These are phyloP conservation scores for Spisula subtruncata DNA, from an alignment of 2,888 invertebrate genomes.

Conservation along the genomic window DNA sequence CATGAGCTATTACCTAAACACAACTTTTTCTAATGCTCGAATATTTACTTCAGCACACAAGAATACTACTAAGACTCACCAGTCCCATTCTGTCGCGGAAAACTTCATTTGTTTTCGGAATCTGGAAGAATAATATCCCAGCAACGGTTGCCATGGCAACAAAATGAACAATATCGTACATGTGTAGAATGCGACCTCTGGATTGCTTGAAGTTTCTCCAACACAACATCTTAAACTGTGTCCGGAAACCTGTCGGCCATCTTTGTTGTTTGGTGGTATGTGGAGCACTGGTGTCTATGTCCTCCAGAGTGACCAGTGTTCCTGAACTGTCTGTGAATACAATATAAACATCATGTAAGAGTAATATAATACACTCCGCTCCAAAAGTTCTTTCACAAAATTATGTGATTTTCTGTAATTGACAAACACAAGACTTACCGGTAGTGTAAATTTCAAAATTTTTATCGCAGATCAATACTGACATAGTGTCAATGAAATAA, in stretches of 20 bases:
- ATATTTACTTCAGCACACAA: no score
- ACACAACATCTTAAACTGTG: constrained; percentile 56
- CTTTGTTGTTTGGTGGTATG: neutral
- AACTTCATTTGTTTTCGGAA: constrained; percentile 24
- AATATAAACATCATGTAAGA: neutral
- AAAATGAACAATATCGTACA: constrained; percentile 37
- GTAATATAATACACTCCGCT: no score
- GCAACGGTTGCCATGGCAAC: constrained; percentile 14
- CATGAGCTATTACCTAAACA: no score
- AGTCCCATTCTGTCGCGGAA: constrained; percentile 52
- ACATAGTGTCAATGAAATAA: no score
- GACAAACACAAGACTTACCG: no score
- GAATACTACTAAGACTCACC: neutral
- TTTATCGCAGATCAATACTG: no score
- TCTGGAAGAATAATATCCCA: constrained; percentile 50
- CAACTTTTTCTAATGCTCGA: no score
- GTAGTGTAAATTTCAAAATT: no score
- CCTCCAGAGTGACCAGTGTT: constrained; percentile 22
- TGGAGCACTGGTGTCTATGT: neutral
- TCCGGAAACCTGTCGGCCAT: constrained; percentile 53
- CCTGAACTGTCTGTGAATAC: constrained; percentile 29
- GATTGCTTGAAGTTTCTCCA: constrained; percentile 60
- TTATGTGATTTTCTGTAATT: no score
- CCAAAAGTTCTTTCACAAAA: no score
- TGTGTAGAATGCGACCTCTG: constrained; percentile 40